Percentiles rank a stretch among this genome's conserved stretches.
Conservation (phyloP, 2,797 vertebrate species). For the Phoeniculus purpureus region DNA sequence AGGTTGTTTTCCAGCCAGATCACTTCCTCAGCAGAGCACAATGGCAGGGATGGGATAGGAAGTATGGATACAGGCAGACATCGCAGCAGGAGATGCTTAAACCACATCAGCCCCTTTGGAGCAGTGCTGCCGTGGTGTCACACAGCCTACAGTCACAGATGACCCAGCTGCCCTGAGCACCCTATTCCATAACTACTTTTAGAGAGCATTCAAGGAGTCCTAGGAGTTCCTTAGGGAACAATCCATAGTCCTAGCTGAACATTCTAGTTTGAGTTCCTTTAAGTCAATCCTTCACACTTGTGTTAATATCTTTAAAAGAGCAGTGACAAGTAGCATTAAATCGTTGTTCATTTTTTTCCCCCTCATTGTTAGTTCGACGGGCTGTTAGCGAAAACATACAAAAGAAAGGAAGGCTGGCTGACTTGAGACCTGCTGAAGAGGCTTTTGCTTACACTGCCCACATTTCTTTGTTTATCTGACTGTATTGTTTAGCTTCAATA, state of each 20-base stretch:
- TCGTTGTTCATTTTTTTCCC: constrained; percentile 9
- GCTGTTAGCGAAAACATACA: constrained; percentile 56
- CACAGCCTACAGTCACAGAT: not conserved
- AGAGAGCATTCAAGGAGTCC: not conserved
- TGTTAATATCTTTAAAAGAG: constrained; percentile 26
- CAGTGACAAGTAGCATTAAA: not conserved
- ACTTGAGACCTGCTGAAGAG: constrained; percentile 42
- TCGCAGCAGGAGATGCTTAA: rapidly evolving
- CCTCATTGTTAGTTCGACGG: constrained; percentile 34
- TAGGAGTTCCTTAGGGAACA: not conserved
- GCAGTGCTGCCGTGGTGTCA: rapidly evolving
- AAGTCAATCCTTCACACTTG: not conserved
- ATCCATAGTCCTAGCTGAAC: not conserved
- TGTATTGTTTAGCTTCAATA: constrained; percentile 59
- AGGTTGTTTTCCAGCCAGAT: not conserved
- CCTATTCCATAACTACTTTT: not conserved
- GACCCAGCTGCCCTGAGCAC: not conserved
- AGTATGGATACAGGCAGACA: not conserved
- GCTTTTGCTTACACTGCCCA: constrained; percentile 38
- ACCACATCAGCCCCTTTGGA: not conserved
- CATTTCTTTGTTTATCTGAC: constrained; percentile 58
- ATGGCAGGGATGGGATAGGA: not conserved
- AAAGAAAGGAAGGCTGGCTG: constrained; percentile 36
- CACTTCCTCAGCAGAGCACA: rapidly evolving
- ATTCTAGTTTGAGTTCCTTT: not conserved